Evolutionary conservation across 2,888 invertebrate species (phyloP).

Genomic region (Troides oblongomaculatus): DNA sequence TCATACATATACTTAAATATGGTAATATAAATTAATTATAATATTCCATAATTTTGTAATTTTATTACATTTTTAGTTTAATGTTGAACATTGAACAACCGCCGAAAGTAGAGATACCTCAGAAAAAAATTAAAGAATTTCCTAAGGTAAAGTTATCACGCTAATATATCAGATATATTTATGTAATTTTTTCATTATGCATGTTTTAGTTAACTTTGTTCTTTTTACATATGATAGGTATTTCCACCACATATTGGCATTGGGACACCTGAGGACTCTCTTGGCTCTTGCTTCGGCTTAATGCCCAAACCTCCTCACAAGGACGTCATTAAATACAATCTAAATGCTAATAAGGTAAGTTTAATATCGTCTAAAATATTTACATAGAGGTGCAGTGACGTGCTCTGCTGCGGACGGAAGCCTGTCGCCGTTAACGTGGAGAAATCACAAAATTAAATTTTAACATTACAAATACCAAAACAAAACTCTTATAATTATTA

Average conservation of each 20-base stretch:
- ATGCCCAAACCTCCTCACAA: slow-evolving; percentile 86
- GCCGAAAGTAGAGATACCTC: slow-evolving; percentile 54
- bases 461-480: not conserved
- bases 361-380: not conserved
- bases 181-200: not conserved
- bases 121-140: slow-evolving; percentile 58
- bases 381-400: no score
- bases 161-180: not conserved
- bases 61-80: slow-evolving; percentile 50
- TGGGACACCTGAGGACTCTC: slow-evolving; percentile 88
- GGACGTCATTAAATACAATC: slow-evolving; percentile 86
- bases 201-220: not conserved
- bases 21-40: not conserved
- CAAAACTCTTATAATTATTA: not conserved
- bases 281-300: slow-evolving; percentile 85
- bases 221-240: slow-evolving; percentile 15
- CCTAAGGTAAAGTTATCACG: slow-evolving; percentile 49
- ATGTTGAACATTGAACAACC: slow-evolving; percentile 78
- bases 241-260: slow-evolving; percentile 86
- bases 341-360: slow-evolving; percentile 83
- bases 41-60: not conserved
- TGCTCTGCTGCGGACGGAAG: not conserved
- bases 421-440: no score
- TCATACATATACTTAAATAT: no score
- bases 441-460: not conserved